phyloP scores from a whole-genome alignment of 2,888 invertebrate genomes.

The Drosophila mimica region DNA sequence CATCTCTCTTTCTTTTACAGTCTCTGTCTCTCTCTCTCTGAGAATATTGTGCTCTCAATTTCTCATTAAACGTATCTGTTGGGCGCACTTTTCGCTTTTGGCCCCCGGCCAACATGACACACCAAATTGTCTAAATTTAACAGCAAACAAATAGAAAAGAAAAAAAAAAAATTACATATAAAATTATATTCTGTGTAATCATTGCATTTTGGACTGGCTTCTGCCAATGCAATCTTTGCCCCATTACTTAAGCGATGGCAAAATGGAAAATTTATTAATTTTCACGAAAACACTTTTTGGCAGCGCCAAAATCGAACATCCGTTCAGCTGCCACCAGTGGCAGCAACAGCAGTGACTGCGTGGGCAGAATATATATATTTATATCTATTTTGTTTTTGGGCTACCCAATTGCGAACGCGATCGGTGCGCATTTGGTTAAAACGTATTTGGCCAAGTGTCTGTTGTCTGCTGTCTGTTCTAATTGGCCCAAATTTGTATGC shows the following conservation, averaged over 20 bases:
- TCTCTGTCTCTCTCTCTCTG: background rate
- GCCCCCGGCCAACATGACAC: slow-evolving; percentile 75
- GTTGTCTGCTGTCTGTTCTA: slow-evolving; percentile 50
- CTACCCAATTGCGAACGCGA: slow-evolving; percentile 20
- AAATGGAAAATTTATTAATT: slow-evolving; percentile 31
- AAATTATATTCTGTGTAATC: slow-evolving; percentile 28
- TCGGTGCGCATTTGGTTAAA: slow-evolving; percentile 51
- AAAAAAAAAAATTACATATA: slow-evolving; percentile 30
- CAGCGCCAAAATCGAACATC: slow-evolving; percentile 53
- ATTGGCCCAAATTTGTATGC: slow-evolving; percentile 76
- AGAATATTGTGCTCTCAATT: slow-evolving; percentile 11
- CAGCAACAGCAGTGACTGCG: slow-evolving; percentile 30
- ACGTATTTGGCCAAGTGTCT: slow-evolving; percentile 38
- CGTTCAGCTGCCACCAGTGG: slow-evolving; percentile 60
- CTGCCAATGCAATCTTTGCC: slow-evolving; percentile 13
- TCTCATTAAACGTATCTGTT: slow-evolving; percentile 47
- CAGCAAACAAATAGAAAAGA: slow-evolving; percentile 32
- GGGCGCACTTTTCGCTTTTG: slow-evolving; percentile 67
- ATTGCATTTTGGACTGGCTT: slow-evolving; percentile 19
- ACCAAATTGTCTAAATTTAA: slow-evolving; percentile 75
- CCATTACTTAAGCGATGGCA: slow-evolving; percentile 7
- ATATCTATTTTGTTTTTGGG: background rate
- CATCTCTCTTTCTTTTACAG: slow-evolving; percentile 1
- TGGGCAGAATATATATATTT: slow-evolving; percentile 43
- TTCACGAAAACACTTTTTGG: slow-evolving; percentile 33